A percentile compares a stretch with the other conserved stretches of the same genome.
These are phyloP conservation scores for Lottia gigantea DNA, from an alignment of 2,888 invertebrate species.

Conservation along the genomic window DNA sequence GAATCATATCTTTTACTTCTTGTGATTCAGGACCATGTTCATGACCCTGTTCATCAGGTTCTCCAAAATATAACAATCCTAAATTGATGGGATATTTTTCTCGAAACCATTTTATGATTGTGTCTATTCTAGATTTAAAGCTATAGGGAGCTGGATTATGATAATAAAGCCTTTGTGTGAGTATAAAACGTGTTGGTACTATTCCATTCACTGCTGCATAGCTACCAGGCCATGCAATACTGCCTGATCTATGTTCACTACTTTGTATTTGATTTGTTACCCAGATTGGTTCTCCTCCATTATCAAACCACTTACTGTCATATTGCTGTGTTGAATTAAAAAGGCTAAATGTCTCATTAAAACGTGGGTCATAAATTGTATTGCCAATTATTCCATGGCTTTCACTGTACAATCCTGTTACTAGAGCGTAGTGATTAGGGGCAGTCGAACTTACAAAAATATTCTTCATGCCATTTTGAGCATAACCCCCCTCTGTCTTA, in stretches of 20 bases:
- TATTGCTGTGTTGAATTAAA: conserved; percentile 42
- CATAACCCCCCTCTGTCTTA: conserved; percentile 72
- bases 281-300: conserved; percentile 68
- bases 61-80: conserved; percentile 77
- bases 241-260: conserved; percentile 74
- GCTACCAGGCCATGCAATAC: conserved; percentile 80
- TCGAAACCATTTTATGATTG: conserved; percentile 59
- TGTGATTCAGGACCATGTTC: conserved; percentile 69
- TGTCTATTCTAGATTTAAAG: conserved; percentile 55
- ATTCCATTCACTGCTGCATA: conserved; percentile 65
- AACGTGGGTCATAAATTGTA: conserved; percentile 72
- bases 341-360: conserved; percentile 47
- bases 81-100: conserved; percentile 75
- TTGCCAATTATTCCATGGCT: conserved; percentile 79
- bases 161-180: background rate
- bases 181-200: conserved; percentile 34
- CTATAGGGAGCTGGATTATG: conserved; percentile 39
- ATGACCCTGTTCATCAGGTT: conserved; percentile 78
- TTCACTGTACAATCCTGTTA: conserved; percentile 74
- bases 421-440: conserved; percentile 80
- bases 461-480: conserved; percentile 70
- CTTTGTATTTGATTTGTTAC: conserved; percentile 71
- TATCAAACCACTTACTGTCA: conserved; percentile 69
- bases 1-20: conserved; percentile 70
- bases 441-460: conserved; percentile 76